A percentile compares a stretch with the other conserved stretches of the same genome.
These are phyloP conservation scores for Scarus forsteni DNA, from an alignment of 2,797 vertebrate genomes.

Conservation along the genomic window DNA sequence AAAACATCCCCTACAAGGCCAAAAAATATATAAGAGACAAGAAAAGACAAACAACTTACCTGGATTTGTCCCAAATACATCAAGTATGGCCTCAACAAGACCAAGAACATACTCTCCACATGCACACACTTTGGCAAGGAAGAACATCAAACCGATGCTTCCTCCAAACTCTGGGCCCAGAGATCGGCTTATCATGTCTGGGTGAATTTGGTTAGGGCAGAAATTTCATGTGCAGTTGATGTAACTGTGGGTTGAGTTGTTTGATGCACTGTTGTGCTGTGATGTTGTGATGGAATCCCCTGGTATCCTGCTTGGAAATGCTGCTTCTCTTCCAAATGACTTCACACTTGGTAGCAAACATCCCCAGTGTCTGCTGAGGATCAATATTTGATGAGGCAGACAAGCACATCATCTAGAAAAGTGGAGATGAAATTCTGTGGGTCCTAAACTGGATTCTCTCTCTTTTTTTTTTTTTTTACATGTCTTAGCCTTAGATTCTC, in stretches of 20 bases:
- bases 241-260: background rate
- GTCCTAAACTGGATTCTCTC: background rate
- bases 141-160: slow-evolving; percentile 96
- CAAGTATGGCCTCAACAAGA: slow-evolving; percentile 91
- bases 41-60: slow-evolving; percentile 71
- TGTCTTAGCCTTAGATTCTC: background rate
- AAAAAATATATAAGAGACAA: background rate
- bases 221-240: background rate
- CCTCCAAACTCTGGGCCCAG: slow-evolving; percentile 94
- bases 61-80: slow-evolving; percentile 87
- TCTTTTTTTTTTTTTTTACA: no score
- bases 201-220: slow-evolving; percentile 47
- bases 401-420: background rate
- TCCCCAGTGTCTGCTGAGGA: no score
- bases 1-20: background rate
- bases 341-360: no score
- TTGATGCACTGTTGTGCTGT: no score
- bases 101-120: slow-evolving; percentile 93
- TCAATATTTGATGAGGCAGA: no score
- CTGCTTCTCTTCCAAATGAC: no score
- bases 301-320: no score
- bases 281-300: no score
- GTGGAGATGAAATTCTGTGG: background rate
- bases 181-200: slow-evolving; percentile 95
- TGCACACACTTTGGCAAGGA: slow-evolving; percentile 91